Base-by-base conservation (phyloP, 2,113 vertebrate genomes). In the Micronycteris hirsuta region DNA sequence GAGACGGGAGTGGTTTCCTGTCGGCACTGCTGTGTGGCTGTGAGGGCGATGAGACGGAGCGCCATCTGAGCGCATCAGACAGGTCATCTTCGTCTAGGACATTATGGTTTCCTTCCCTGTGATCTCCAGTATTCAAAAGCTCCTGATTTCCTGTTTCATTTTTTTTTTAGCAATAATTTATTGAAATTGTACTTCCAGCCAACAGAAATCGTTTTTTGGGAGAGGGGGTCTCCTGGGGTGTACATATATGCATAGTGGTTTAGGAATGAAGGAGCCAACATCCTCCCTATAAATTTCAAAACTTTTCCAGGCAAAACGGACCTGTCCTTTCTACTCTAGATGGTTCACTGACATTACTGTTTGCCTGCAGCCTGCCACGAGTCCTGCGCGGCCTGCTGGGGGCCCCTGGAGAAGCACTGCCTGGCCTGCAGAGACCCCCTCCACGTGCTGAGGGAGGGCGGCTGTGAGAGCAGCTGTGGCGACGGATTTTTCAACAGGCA, bases 301-400 rank as follows among this genome's bases (percentile, higher is more conserved):
- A 28, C 33, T 13, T 58, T 52, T 19, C 45, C 31, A 43, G 77
- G 43, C 61, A 65, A 41, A 54, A 16, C 10, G 8, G 10, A 12
- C 9, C 31, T 43, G 43, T 36, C 28, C 8, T 1, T 1, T 81
- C 54, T 63, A 3, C 67, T 31, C 0, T 0, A 0, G 5, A 0
- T 5, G 26, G 19, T 10, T 96, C 43, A 86, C 92, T 96, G 86
- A 97, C 38, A 61, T 52, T 92, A 70, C 41, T 86, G 36, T 65
- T 96, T 81, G 80, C 77, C 86, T 96, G 15, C 98, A 99, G 99
- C 94, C 89, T 99, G 99, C 88, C 99, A 99, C 0, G 93, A 98
- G 83, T 99, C 99, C 16, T 99, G 99, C 81, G 98, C 98, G 0
- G 95, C 97, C 0, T 99, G 99, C 95, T 97, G 92, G 38, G 99